Evolutionary conservation across 2,888 invertebrate genomes (phyloP), one percentile per base, ranked within the genome.

Genomic region (Branchellion lobata): DNA sequence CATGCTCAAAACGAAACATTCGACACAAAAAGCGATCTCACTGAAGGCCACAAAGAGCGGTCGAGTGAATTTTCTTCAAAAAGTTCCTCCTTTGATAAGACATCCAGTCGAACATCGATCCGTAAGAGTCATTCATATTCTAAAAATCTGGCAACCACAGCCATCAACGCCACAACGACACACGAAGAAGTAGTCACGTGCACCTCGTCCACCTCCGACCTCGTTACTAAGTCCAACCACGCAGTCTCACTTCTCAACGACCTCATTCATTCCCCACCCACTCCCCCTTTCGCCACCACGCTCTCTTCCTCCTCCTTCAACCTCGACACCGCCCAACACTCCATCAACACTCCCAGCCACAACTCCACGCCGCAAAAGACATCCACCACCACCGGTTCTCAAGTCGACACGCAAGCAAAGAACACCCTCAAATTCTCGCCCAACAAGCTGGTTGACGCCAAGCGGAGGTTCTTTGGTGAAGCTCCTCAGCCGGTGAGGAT

Each of bases 401-500:
- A 18, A 8, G 21, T n/a, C 5, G 61, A 3, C 61, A 57, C 21
- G 14, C 8, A 47, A 47, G 61, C 61, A 57, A 57, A 57, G 61
- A 57, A 8, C 3, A 57, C 24, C 5, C 3, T n/a, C n/a, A n/a
- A 3, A 57, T 14, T 75, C 34, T 81, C 81, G 21, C 81, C 82
- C 5, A 78, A 74, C 53, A 65, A 65, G 53, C 36, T 79, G 21
- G 68, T 74, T 29, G 82, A 83, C 31, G 83, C 83, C 29, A 83
- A 83, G 61, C 69, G 83, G 27, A 53, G 77, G 34, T 84, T 84
- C 79, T 83, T 84, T 81, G 80, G 57, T 47, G 83, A 84, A 65
- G 61, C 80, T 3, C 53, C 83, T 5, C 81, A 84, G 76, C 82
- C 83, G 3, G 80, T 84, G 11, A 75, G 84, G 24, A 81, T 84